Conservation (phyloP, 2,888 invertebrate genomes). For the Lydus trimaculatus region DNA sequence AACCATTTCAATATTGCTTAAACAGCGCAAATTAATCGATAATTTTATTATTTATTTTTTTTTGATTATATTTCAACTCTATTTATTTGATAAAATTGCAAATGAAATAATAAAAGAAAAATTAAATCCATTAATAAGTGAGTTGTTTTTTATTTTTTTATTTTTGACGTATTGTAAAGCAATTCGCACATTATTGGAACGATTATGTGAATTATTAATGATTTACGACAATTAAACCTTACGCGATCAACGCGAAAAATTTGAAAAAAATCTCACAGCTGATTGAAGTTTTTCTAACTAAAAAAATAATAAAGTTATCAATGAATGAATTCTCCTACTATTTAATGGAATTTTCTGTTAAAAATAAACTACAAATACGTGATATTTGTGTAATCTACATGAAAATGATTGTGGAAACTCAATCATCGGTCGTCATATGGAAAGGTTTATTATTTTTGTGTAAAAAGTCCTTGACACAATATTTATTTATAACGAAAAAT, state of each 20-base stretch:
- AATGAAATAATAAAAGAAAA: too few relatives aligned
- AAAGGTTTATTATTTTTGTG: background rate
- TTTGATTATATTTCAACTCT: background rate
- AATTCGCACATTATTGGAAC: too few relatives aligned
- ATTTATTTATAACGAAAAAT: background rate
- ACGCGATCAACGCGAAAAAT: background rate
- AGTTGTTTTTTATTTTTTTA: too few relatives aligned
- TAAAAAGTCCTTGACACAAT: constrained; percentile 2
- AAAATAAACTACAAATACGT: background rate
- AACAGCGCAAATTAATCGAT: background rate
- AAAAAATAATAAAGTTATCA: background rate
- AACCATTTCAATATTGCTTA: background rate
- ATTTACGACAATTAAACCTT: background rate
- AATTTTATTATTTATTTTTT: background rate
- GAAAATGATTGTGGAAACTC: constrained; percentile 1
- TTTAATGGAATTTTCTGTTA: background rate
- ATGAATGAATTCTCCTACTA: background rate
- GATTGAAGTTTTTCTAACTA: background rate
- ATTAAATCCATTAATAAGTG: too few relatives aligned
- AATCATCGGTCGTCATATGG: background rate
- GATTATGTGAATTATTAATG: background rate
- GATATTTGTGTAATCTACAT: background rate
- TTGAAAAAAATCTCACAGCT: background rate
- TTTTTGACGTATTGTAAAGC: too few relatives aligned
- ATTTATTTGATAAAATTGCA: too few relatives aligned